Conservation (phyloP, 2,113 vertebrate genomes). For the Strix uralensis region DNA sequence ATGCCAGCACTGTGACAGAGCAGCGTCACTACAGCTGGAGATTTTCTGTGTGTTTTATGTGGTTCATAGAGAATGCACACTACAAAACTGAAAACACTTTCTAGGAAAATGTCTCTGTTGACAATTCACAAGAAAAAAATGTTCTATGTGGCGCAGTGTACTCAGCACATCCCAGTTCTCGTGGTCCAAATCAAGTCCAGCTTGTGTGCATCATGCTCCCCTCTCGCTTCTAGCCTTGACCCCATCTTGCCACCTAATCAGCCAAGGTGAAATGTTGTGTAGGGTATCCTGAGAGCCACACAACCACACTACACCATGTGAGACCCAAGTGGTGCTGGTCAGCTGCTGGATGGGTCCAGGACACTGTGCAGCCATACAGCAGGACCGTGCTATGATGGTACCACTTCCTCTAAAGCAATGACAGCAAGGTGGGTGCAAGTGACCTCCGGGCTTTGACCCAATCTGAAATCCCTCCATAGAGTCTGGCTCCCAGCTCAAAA, state of each 20-base stretch:
- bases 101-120: background rate
- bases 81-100: background rate
- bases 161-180: background rate
- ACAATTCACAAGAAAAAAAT: background rate
- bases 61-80: background rate
- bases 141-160: background rate
- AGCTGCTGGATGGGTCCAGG: background rate
- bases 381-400: background rate
- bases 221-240: background rate
- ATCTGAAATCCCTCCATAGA: background rate
- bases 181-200: background rate
- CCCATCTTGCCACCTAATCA: background rate
- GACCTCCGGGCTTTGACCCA: background rate
- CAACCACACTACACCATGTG: accelerated
- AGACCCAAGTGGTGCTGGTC: background rate
- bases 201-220: background rate
- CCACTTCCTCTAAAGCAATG: background rate
- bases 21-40: background rate
- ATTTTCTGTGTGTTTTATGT: background rate
- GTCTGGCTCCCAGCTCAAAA: background rate
- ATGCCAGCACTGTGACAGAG: background rate
- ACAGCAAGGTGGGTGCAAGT: background rate
- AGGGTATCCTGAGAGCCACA: background rate
- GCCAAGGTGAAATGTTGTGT: background rate
- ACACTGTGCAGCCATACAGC: accelerated